Conservation (phyloP, 2,888 invertebrate species). For the Ferdinandea cuprea region DNA sequence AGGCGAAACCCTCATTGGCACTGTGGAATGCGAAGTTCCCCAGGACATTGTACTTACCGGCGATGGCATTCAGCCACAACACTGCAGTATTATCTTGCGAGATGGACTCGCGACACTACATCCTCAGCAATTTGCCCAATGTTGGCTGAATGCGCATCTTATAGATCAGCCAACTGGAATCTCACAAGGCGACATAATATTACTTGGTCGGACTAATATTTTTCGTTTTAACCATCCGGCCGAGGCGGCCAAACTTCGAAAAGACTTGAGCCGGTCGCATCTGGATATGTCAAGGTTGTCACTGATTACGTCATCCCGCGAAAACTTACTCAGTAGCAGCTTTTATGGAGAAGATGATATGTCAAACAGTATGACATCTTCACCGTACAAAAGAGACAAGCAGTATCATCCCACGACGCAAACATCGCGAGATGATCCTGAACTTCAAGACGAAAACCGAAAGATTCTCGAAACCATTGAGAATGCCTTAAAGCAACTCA, state of each 20-base stretch:
- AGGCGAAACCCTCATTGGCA: constrained; percentile 93
- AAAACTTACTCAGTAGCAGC: constrained; percentile 86
- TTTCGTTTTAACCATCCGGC: constrained; percentile 95
- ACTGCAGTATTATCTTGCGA: constrained; percentile 89
- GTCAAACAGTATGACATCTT: constrained; percentile 75
- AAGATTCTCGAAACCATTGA: constrained; percentile 87
- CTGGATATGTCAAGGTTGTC: constrained; percentile 92
- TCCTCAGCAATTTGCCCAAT: constrained; percentile 89
- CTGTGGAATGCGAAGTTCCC: constrained; percentile 86
- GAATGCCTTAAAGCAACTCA: constrained; percentile 87
- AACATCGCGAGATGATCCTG: constrained; percentile 84
- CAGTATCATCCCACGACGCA: constrained; percentile 82
- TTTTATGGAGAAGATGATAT: constrained; percentile 81
- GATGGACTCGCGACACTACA: constrained; percentile 89
- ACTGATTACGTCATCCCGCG: constrained; percentile 89
- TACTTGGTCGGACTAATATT: constrained; percentile 91
- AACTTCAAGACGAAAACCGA: constrained; percentile 87
- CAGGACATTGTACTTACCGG: constrained; percentile 92
- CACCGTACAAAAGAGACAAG: constrained; percentile 80
- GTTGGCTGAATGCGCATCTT: constrained; percentile 92
- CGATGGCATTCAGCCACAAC: constrained; percentile 90
- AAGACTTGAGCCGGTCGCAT: constrained; percentile 87
- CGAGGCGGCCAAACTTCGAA: constrained; percentile 92
- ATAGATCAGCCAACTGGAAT: constrained; percentile 91
- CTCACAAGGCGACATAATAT: constrained; percentile 91